Conservation (phyloP, 2,113 vertebrate species). For the Columba livia region DNA sequence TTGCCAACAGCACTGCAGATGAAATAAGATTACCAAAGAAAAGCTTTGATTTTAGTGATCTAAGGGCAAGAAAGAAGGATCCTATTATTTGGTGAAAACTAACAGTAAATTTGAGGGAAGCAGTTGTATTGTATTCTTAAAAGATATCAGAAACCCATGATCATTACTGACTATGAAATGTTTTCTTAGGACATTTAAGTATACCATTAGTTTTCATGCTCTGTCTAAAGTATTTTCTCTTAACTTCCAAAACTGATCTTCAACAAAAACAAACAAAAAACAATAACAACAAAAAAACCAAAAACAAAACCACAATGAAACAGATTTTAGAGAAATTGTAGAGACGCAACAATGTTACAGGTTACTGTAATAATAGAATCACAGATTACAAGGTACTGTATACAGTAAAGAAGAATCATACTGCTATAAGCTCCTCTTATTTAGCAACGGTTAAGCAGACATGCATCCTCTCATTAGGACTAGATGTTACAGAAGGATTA, state of each 20-base stretch:
- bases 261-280: not conserved
- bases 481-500: not conserved
- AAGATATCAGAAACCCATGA: not conserved
- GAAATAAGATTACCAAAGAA: not conserved
- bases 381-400: not conserved
- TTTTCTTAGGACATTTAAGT: slow-evolving; percentile 46
- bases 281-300: not conserved
- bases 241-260: not conserved
- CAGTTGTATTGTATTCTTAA: not conserved
- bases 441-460: not conserved
- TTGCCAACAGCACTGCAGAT: not conserved
- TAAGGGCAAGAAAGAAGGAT: not conserved
- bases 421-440: not conserved
- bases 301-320: not conserved
- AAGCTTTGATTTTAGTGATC: not conserved
- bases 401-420: not conserved
- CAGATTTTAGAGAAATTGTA: not conserved
- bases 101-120: not conserved
- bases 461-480: not conserved
- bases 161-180: not conserved
- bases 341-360: not conserved
- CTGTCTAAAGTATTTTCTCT: not conserved
- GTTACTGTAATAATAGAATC: not conserved
- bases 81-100: not conserved
- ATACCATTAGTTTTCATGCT: not conserved